These are phyloP conservation scores for Eristalinus sepulchralis DNA, from an alignment of 2,888 invertebrate genomes.

Conservation along the genomic window DNA sequence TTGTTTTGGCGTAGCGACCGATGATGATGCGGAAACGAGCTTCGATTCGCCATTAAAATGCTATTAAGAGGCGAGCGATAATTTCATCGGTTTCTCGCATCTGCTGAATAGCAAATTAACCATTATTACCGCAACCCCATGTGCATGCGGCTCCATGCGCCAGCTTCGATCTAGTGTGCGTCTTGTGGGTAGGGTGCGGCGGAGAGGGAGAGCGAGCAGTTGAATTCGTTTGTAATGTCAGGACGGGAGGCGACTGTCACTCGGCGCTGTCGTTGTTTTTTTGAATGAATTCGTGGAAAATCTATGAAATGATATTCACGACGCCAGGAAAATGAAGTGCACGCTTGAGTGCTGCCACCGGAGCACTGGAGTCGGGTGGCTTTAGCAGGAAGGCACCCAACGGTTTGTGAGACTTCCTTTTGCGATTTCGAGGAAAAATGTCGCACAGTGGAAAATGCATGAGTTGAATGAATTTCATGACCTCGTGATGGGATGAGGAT, in stretches of 20 bases:
- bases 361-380: constrained; percentile 32
- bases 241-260: constrained; percentile 48
- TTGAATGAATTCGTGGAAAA: constrained; percentile 50
- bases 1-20: constrained; percentile 19
- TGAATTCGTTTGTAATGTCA: constrained; percentile 57
- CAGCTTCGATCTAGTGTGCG: constrained; percentile 4
- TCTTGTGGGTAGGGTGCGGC: background rate
- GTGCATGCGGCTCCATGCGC: constrained; percentile 19
- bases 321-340: constrained; percentile 3
- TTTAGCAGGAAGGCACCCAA: constrained; percentile 41
- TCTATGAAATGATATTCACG: constrained; percentile 48
- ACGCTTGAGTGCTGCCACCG: background rate
- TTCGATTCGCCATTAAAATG: constrained; percentile 41
- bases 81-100: constrained; percentile 58
- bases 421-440: background rate
- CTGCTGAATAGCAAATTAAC: constrained; percentile 65
- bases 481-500: no score
- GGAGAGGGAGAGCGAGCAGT: background rate
- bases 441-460: background rate
- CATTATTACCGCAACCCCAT: constrained; percentile 20
- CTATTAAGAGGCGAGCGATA: constrained; percentile 46
- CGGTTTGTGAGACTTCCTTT: constrained; percentile 54
- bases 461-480: background rate
- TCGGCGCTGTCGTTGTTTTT: constrained; percentile 30
- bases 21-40: constrained; percentile 38